phyloP scores from a whole-genome alignment of 2,797 vertebrate genomes.

The Sciurus carolinensis region DNA sequence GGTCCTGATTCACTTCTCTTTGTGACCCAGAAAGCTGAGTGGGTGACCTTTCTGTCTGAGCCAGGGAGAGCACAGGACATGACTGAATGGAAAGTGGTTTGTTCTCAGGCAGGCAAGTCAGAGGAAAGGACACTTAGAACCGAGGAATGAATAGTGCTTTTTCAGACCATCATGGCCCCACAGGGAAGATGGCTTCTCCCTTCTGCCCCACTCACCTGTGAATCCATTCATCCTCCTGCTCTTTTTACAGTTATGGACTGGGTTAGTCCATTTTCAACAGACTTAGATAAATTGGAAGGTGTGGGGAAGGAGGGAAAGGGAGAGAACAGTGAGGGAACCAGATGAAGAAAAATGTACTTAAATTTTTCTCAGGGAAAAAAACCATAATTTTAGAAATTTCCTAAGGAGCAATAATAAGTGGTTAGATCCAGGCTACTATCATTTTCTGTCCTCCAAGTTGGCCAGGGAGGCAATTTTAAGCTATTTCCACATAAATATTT shows the following conservation, averaged over 20 bases:
- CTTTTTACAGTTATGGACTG: neutral
- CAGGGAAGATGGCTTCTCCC: neutral
- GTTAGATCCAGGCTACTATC: constrained; percentile 24
- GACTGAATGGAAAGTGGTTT: constrained; percentile 69
- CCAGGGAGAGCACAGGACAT: neutral
- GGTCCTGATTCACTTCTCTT: constrained; percentile 82
- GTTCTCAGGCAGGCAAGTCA: neutral
- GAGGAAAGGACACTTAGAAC: neutral
- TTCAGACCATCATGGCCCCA: neutral
- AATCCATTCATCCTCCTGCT: neutral
- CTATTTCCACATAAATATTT: constrained; percentile 59
- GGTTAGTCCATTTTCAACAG: neutral
- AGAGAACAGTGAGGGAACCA: constrained; percentile 32
- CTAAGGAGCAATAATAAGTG: constrained; percentile 17
- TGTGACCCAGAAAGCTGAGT: constrained; percentile 78
- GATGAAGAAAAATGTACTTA: constrained; percentile 62
- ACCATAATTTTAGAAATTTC: constrained; percentile 43
- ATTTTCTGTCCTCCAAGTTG: constrained; percentile 23
- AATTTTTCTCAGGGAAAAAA: constrained; percentile 62
- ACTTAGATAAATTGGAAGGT: constrained; percentile 20
- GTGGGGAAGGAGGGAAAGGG: neutral
- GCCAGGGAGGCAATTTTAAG: constrained; percentile 39
- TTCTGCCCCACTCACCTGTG: neutral
- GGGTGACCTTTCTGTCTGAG: constrained; percentile 72
- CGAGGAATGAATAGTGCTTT: neutral